A percentile compares a stretch with the other conserved stretches of the same genome.
Evolutionary conservation across 2,797 vertebrate species (phyloP).

Genomic region (Sciurus carolinensis): DNA sequence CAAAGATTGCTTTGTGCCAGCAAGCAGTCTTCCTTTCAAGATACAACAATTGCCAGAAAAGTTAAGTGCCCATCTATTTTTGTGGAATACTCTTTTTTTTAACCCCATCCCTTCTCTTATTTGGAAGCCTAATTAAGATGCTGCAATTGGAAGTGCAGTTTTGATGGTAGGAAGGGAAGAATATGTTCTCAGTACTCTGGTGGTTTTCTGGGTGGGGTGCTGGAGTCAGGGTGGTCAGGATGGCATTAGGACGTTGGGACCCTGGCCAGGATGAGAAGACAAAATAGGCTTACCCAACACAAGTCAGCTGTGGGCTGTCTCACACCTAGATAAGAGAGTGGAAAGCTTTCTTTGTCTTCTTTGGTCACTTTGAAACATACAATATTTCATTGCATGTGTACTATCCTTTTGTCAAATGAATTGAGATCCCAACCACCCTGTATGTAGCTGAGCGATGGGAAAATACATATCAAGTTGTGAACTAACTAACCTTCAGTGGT

Average conservation of each 20-base stretch:
- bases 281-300: not conserved
- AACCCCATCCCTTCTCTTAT: not conserved
- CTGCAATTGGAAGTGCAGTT: not conserved
- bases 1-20: constrained; percentile 2
- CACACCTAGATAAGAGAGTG: not conserved
- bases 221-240: not conserved
- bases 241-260: not conserved
- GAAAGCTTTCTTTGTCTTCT: not conserved
- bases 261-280: not conserved
- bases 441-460: not conserved
- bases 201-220: not conserved
- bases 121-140: not conserved
- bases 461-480: not conserved
- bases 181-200: not conserved
- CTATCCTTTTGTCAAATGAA: not conserved
- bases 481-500: not conserved
- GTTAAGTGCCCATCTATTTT: not conserved
- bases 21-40: not conserved
- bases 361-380: not conserved
- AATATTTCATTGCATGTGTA: not conserved
- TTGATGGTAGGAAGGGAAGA: not conserved
- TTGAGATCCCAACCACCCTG: not conserved
- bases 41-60: not conserved
- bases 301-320: not conserved
- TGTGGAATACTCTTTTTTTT: not conserved